Conservation (phyloP, 2,113 vertebrate species). For the Ascaphus truei region DNA sequence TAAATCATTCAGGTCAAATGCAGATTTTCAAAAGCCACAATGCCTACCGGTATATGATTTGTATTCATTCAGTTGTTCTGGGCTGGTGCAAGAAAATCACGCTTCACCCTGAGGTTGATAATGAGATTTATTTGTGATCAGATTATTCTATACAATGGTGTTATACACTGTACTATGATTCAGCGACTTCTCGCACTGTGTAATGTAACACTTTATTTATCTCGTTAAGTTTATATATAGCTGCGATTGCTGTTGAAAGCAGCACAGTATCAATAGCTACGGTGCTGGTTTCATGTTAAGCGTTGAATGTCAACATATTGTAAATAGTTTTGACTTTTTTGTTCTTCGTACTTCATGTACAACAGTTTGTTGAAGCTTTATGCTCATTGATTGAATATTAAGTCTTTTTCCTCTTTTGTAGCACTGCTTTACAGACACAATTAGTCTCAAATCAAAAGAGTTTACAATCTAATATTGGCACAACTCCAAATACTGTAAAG, state of each 20-base stretch:
- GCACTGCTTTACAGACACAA: too few species aligned
- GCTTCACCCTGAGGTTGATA: not conserved
- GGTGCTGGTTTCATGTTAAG: not conserved
- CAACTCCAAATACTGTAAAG: too few species aligned
- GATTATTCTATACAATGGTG: slow-evolving; percentile 3
- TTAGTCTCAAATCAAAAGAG: too few species aligned
- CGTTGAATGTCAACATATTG: too few species aligned
- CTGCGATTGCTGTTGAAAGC: not conserved
- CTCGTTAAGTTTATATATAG: slow-evolving; percentile 22
- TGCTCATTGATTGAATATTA: too few species aligned
- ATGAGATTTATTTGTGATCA: slow-evolving; percentile 21
- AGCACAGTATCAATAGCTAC: not conserved
- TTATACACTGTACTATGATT: slow-evolving; percentile 32
- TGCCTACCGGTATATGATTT: not conserved
- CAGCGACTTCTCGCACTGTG: slow-evolving; percentile 12
- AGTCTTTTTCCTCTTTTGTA: too few species aligned
- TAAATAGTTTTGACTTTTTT: too few species aligned
- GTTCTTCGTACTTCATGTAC: too few species aligned
- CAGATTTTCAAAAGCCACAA: not conserved
- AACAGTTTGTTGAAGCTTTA: too few species aligned
- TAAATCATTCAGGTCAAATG: not conserved
- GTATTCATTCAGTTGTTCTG: not conserved
- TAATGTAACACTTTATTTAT: slow-evolving; percentile 16
- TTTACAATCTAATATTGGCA: too few species aligned
- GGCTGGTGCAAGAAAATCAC: not conserved